These are phyloP conservation scores for Mugil cephalus DNA, from an alignment of 2,113 vertebrate species.

Conservation along the genomic window DNA sequence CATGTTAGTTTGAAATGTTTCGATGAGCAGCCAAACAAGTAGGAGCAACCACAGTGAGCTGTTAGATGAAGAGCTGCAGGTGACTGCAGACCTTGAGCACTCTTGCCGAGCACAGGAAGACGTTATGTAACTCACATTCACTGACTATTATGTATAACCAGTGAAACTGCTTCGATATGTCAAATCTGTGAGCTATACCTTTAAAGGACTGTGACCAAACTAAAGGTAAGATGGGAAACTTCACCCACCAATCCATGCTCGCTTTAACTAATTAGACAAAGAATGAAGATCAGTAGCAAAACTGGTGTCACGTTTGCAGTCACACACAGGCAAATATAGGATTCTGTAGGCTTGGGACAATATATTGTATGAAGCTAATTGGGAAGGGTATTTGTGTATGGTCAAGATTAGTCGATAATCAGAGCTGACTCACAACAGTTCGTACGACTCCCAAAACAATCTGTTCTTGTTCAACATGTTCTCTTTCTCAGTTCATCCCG, in stretches of 20 bases:
- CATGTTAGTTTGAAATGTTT: no score
- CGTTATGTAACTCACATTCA: no score
- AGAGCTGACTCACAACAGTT: not conserved
- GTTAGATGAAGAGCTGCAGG: no score
- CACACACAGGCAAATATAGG: not conserved
- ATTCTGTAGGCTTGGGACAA: not conserved
- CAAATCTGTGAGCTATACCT: not conserved
- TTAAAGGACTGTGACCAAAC: not conserved
- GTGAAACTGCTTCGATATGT: not conserved
- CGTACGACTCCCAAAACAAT: not conserved
- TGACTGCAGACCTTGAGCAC: no score
- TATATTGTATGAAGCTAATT: not conserved
- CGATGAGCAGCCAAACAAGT: no score
- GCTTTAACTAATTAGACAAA: not conserved
- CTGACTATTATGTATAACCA: no score
- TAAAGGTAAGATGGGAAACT: not conserved
- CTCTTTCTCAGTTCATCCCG: not conserved
- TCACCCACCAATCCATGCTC: not conserved
- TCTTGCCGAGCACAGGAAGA: no score
- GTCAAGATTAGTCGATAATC: conserved; percentile 1
- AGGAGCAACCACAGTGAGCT: no score
- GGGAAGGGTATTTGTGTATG: not conserved
- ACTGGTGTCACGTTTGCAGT: not conserved
- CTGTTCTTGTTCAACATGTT: conserved; percentile 13
- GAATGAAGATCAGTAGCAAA: not conserved